A percentile compares a stretch with the other conserved stretches of the same genome.
Evolutionary conservation across 2,113 vertebrate species (phyloP).

Genomic region (Gallinago media): DNA sequence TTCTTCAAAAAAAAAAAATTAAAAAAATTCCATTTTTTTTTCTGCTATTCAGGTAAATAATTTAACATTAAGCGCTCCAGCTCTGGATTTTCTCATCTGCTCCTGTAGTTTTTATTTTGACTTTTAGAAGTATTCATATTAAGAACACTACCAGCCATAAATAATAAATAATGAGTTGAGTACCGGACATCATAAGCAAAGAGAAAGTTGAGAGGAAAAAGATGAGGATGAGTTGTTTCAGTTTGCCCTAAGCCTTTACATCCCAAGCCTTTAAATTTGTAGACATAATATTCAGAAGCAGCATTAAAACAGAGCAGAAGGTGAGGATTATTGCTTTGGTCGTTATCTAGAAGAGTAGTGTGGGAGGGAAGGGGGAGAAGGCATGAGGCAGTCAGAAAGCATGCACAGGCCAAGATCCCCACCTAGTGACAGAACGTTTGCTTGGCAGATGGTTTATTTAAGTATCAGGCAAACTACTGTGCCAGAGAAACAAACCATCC

Average conservation of each 20-base stretch:
- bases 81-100: not conserved
- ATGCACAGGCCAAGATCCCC: not conserved
- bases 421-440: slow-evolving; percentile 15
- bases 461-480: rapidly evolving
- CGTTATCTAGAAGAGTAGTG: rapidly evolving
- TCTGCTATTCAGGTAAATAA: not conserved
- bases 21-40: not conserved
- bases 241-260: not conserved
- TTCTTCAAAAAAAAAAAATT: not conserved
- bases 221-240: not conserved
- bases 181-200: not conserved
- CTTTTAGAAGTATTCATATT: not conserved
- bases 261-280: not conserved
- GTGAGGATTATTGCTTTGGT: not conserved
- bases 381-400: not conserved
- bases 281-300: not conserved
- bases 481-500: not conserved
- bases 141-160: not conserved
- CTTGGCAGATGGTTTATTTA: not conserved
- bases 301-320: not conserved
- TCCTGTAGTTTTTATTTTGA: not conserved
- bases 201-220: not conserved
- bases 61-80: not conserved
- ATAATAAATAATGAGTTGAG: not conserved
- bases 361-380: not conserved